Evolutionary conservation across 2,888 invertebrate genomes (phyloP).

Genomic region (Spilosoma lubricipeda): DNA sequence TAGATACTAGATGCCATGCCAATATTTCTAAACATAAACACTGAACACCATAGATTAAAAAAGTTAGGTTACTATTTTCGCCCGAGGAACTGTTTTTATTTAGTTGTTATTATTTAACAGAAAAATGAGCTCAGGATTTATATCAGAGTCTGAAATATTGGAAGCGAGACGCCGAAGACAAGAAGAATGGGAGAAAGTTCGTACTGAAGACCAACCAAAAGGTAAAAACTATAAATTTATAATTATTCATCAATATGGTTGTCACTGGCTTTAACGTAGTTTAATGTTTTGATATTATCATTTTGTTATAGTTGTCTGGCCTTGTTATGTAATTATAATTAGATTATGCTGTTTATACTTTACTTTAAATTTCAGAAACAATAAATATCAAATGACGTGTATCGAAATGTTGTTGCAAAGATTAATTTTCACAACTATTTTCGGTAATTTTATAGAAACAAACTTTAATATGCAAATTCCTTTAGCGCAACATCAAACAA

Average conservation of each 20-base stretch:
- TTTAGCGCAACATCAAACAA: neutral
- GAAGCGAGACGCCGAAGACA: slow-evolving; percentile 93
- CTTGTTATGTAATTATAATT: neutral
- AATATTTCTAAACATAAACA: too few relatives aligned
- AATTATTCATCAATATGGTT: slow-evolving; percentile 30
- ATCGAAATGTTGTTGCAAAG: neutral
- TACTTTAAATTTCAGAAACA: neutral
- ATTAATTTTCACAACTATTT: neutral
- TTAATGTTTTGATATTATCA: slow-evolving; percentile 14
- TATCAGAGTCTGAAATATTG: slow-evolving; percentile 94
- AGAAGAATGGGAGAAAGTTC: slow-evolving; percentile 98
- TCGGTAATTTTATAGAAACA: neutral
- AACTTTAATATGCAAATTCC: neutral
- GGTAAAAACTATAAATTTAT: slow-evolving; percentile 84
- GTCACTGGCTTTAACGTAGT: slow-evolving; percentile 30
- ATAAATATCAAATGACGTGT: neutral
- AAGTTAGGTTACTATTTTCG: slow-evolving; percentile 42
- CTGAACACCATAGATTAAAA: slow-evolving; percentile 22
- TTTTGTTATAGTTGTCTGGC: neutral
- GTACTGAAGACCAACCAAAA: slow-evolving; percentile 95
- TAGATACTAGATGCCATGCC: neutral
- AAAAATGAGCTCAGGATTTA: slow-evolving; percentile 96
- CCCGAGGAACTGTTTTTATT: slow-evolving; percentile 21
- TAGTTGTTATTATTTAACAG: slow-evolving; percentile 18
- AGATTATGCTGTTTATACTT: neutral